Evolutionary conservation across 2,888 invertebrate species (phyloP), one percentile per base, ranked within the genome.

Genomic region (Enoplolaimus lenunculus): DNA sequence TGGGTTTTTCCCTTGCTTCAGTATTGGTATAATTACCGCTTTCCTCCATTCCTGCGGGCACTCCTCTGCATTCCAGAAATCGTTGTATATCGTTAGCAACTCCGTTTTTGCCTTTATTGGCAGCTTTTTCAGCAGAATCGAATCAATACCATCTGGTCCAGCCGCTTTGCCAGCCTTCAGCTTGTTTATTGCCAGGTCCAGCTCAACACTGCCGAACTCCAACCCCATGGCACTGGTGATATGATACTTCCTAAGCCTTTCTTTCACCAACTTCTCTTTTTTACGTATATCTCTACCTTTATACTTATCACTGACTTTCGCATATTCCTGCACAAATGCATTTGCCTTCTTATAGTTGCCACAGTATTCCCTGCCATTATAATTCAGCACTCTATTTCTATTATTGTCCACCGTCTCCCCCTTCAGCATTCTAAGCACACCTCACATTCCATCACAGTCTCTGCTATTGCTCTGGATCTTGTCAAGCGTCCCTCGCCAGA

Each of bases 161-260:
- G 64, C 30, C 30, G 30, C 31, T 62, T 62, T 62, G 7, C 64
- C 64, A 13, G 26, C 30, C 26, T 62, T 62, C n/a, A 62, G 64
- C 7, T n/a, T 62, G 64, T 62, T 62, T 33, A 62, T 29, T 29
- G 64, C 64, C 31, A 62, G 26, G n/a, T 62, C 64, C 64, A 62
- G 64, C 31, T 62, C 64, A 7, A 62, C 30, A 7, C 64, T 29
- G 28, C 30, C 28, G 64, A 62, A 62, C 16, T 33, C 13, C 16
- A 7, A 62, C 30, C 64, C 28, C 64, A 62, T 62, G 30, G 64
- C 30, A 13, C 31, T 62, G 13, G 13, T 29, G n/a, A n/a, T 13
- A 7, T 26, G 64, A 26, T 13, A 30, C 13, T 26, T 62, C n/a
- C n/a, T n/a, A 33, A 62, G 64, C 30, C 16, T 7, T 26, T 62